These are phyloP conservation scores for Sturnira hondurensis DNA, from an alignment of 2,113 vertebrate species.

Conservation along the genomic window DNA sequence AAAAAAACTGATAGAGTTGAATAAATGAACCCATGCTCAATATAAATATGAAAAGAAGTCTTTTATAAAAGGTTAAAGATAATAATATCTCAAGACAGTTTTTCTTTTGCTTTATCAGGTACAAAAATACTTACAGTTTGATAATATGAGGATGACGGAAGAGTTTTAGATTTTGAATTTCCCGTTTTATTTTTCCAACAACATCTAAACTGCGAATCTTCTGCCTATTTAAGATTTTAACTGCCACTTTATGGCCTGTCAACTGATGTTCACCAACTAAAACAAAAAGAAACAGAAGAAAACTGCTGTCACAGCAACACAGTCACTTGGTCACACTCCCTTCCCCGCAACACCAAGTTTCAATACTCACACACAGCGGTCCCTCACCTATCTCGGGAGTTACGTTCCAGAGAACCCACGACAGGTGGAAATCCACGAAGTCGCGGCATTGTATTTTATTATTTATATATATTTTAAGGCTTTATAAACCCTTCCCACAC, in stretches of 20 bases:
- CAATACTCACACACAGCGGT: background rate
- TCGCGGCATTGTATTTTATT: too few species aligned
- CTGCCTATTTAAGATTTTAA: slow-evolving; percentile 99
- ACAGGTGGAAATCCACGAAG: too few species aligned
- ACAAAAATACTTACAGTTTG: slow-evolving; percentile 92
- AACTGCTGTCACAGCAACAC: background rate
- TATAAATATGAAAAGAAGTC: background rate
- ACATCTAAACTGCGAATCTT: slow-evolving; percentile 98
- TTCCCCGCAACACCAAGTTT: background rate
- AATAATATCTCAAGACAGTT: background rate
- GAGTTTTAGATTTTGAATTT: slow-evolving; percentile 99
- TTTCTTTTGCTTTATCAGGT: background rate
- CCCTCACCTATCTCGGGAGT: too few species aligned
- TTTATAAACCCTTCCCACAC: too few species aligned
- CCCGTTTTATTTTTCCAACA: slow-evolving; percentile 98
- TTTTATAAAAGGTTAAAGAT: background rate
- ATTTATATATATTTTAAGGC: too few species aligned
- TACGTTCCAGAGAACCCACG: too few species aligned
- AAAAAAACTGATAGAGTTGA: background rate
- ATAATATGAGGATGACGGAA: slow-evolving; percentile 99
- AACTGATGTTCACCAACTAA: slow-evolving; percentile 97
- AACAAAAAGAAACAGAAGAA: slow-evolving; percentile 68
- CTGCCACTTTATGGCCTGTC: slow-evolving; percentile 98
- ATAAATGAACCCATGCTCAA: slow-evolving; percentile 12
- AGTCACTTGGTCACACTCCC: background rate